Evolutionary conservation across 1,140 invertebrate genomes (phyloP), one percentile per base, ranked within the genome.

Genomic region (Pachyrhynchus sulphureomaculatus): DNA sequence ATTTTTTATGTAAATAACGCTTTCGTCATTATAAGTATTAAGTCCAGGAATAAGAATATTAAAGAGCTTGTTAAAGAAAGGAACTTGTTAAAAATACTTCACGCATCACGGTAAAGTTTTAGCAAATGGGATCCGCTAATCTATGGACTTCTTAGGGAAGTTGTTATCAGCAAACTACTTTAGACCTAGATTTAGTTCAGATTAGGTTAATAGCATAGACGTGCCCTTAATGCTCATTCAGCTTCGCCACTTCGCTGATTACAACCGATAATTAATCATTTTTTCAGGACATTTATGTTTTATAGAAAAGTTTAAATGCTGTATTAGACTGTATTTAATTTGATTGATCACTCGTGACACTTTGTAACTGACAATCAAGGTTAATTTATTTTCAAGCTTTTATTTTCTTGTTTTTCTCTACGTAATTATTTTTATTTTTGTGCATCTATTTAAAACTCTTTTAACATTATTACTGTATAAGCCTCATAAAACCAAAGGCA

Each of bases 201-300:
- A 56, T 56, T 56, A 56, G 54, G 42, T 47, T 56, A 56, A 56
- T 56, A 17, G 54, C 54, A 45, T 47, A 47, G 54, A 56, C 54
- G 41, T 56, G 54, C 26, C 54, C 54, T 56, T 56, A 56, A 56
- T 56, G 41, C 32, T 56, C 26, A 44, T 15, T 44, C 54, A 56
- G 42, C 34, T 47, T 45, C 39, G 20, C 37, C 24, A 45, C 37
- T 56, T 47, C 21, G 56, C 32, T 64, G 56, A 64, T 59, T 64
- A 52, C 41, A 32, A 36, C 18, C 33, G 12, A 53, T 60, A 47
- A 48, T 64, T 59, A 64, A 64, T 60, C 48, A 49, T 64, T 64
- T 64, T 58, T 33, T 47, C 45, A 34, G 33, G 56, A 48, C 56
- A 49, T 58, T 58, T 49, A 58, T 58, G 21, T 58, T 58, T 48